Conservation (phyloP, 1,140 invertebrate species). For the Epicauta chinensis region DNA sequence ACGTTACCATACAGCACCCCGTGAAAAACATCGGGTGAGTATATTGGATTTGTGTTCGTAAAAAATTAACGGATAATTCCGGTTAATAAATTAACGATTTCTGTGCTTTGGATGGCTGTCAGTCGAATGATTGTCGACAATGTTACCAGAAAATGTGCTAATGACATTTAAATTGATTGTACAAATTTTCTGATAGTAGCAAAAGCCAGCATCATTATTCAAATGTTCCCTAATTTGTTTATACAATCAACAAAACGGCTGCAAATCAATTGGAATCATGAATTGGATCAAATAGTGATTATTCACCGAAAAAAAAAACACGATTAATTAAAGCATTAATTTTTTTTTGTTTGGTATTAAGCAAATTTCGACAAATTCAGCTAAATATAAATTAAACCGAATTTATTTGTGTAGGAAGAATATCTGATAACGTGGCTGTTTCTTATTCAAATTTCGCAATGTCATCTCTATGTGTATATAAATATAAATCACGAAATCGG, state of each 20-base stretch:
- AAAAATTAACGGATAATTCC: conserved; percentile 9
- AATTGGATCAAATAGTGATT: no score
- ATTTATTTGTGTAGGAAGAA: no score
- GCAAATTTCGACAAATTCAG: no score
- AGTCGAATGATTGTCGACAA: conserved; percentile 3
- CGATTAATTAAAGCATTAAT: no score
- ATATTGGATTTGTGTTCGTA: conserved; percentile 14
- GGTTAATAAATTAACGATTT: conserved; percentile 10
- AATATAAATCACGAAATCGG: conserved; percentile 9
- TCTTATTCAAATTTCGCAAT: conserved; percentile 12
- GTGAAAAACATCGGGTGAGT: conserved; percentile 52
- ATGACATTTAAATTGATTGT: conserved; percentile 7
- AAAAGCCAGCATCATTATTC: neutral
- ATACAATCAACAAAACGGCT: neutral
- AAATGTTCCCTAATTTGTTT: neutral
- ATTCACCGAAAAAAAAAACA: no score
- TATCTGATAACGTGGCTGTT: conserved; percentile 5
- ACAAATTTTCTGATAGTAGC: conserved; percentile 1
- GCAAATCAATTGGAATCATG: no score
- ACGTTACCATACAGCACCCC: conserved; percentile 54
- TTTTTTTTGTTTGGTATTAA: no score
- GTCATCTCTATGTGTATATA: no score
- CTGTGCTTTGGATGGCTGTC: neutral
- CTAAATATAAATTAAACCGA: no score
- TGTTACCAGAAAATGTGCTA: conserved; percentile 5